A percentile compares a stretch with the other conserved stretches of the same genome.
These are phyloP conservation scores for Tauraco hartlaubi DNA, from an alignment of 2,797 vertebrate species.

Conservation along the genomic window DNA sequence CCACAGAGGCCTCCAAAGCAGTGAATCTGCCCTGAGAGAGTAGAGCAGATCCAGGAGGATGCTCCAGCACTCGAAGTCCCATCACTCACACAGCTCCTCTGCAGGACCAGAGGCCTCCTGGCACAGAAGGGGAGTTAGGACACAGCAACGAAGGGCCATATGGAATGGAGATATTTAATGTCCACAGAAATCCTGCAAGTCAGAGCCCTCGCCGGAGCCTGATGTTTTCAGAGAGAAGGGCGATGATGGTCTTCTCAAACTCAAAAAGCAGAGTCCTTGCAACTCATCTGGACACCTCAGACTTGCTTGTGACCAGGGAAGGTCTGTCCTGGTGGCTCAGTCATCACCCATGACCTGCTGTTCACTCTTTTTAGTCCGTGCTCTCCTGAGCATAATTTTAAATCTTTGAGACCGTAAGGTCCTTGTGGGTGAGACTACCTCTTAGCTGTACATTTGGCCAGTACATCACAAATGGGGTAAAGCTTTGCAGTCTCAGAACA, in stretches of 20 bases:
- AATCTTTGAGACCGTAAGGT: background rate
- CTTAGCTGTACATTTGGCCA: background rate
- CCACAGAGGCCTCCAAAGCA: background rate
- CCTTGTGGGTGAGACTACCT: background rate
- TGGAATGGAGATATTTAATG: background rate
- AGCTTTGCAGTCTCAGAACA: background rate
- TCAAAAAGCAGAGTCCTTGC: background rate
- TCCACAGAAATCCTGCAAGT: background rate
- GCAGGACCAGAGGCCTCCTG: background rate
- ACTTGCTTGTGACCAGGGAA: background rate
- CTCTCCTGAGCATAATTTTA: background rate
- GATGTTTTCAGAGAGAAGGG: background rate
- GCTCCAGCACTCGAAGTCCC: background rate
- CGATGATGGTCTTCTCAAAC: background rate
- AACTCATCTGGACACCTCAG: background rate
- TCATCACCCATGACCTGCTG: background rate
- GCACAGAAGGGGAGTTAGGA: background rate
- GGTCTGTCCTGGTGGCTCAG: background rate
- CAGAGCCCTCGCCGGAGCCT: background rate
- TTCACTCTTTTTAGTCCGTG: background rate
- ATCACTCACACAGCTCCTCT: background rate
- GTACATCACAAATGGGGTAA: background rate
- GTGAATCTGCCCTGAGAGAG: background rate
- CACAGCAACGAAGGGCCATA: fast-evolving
- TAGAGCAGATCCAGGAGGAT: background rate